Percentiles rank a stretch among this genome's conserved stretches.
These are phyloP conservation scores for Papilio glaucus DNA, from an alignment of 1,140 invertebrate species.

Conservation along the genomic window DNA sequence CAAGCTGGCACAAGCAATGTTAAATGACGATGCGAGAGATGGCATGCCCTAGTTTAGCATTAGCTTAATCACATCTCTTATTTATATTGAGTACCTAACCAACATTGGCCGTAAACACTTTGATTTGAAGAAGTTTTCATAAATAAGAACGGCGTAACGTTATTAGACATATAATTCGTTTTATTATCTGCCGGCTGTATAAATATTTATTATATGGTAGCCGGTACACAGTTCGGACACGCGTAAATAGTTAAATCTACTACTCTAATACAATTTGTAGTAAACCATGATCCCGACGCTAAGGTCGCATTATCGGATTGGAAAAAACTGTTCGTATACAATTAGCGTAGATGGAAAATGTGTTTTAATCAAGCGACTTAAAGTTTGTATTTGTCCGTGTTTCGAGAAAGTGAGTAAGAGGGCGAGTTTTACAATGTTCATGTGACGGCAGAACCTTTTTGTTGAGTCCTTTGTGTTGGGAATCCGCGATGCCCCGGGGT, in stretches of 20 bases:
- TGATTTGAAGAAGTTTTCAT: background rate
- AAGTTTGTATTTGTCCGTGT: constrained; percentile 65
- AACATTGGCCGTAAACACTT: too few species aligned
- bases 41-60: too few species aligned
- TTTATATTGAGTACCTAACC: too few species aligned
- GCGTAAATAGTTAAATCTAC: constrained; percentile 80
- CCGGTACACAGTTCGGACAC: constrained; percentile 43
- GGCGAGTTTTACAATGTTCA: constrained; percentile 80
- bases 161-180: constrained; percentile 8
- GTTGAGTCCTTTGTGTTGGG: constrained; percentile 77
- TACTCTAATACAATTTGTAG: constrained; percentile 82
- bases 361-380: constrained; percentile 52
- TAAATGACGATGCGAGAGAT: too few species aligned
- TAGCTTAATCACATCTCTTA: too few species aligned
- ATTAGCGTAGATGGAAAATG: constrained; percentile 53
- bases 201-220: too few species aligned
- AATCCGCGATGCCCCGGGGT: constrained; percentile 75
- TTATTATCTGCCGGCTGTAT: constrained; percentile 22
- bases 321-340: constrained; percentile 77
- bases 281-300: constrained; percentile 80
- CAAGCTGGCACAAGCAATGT: too few species aligned
- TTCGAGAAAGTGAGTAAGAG: constrained; percentile 58
- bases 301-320: constrained; percentile 82
- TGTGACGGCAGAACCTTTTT: constrained; percentile 81
- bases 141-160: background rate